Percentiles rank a stretch among this genome's conserved stretches.
These are phyloP conservation scores for Crocidura indochinensis DNA, from an alignment of 2,797 vertebrate genomes.

Conservation along the genomic window DNA sequence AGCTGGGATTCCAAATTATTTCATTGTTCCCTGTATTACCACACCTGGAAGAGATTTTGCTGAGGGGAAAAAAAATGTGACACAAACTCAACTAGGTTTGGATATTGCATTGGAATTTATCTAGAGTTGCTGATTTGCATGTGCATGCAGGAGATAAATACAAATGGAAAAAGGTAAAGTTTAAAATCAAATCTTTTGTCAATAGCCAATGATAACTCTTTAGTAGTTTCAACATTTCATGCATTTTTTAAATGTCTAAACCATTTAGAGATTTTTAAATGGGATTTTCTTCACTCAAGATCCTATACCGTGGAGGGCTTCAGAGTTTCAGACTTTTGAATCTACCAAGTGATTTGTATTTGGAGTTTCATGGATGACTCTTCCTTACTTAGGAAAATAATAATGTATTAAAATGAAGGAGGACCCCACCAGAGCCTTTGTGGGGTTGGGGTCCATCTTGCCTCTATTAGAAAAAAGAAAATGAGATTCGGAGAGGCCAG, in stretches of 20 bases:
- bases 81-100: conserved; percentile 60
- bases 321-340: conserved; percentile 17
- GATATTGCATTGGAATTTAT: conserved; percentile 58
- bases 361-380: background rate
- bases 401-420: conserved; percentile 50
- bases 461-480: conserved; percentile 13
- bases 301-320: no score
- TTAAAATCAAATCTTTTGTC: background rate
- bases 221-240: conserved; percentile 28
- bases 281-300: no score
- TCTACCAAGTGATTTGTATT: background rate
- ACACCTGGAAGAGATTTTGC: conserved; percentile 67
- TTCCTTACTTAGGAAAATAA: conserved; percentile 10
- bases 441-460: background rate
- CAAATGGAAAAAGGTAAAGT: conserved; percentile 33
- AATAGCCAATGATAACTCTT: conserved; percentile 25
- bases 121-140: background rate
- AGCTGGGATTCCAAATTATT: conserved; percentile 71
- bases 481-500: background rate
- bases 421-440: background rate
- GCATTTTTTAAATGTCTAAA: background rate
- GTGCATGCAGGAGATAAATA: background rate
- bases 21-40: conserved; percentile 78
- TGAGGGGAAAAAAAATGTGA: conserved; percentile 69
- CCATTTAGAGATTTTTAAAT: background rate